phyloP scores from a whole-genome alignment of 2,797 vertebrate species.

The Epinephelus awoara region DNA sequence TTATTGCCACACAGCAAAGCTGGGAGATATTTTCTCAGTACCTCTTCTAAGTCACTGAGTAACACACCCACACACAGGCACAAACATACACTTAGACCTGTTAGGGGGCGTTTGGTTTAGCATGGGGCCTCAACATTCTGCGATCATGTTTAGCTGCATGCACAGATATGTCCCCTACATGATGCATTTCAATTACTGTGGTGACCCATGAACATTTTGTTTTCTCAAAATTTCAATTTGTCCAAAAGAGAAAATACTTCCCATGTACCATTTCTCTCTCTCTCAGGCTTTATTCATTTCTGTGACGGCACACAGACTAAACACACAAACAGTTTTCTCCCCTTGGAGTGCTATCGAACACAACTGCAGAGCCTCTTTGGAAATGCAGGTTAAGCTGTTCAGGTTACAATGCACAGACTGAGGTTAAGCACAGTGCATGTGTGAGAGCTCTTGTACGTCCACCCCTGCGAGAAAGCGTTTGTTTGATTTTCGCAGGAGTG shows the following conservation, averaged over 20 bases:
- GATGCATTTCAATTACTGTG: no score
- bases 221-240: no score
- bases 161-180: background rate
- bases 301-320: background rate
- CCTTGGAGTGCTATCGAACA: background rate
- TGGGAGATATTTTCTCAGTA: background rate
- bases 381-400: constrained; percentile 26
- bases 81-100: background rate
- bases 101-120: background rate
- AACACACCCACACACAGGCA: background rate
- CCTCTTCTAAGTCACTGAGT: background rate
- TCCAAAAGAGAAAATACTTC: background rate
- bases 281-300: background rate
- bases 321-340: background rate
- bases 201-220: no score
- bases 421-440: constrained; percentile 22
- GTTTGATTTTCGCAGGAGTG: background rate
- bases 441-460: constrained; percentile 18
- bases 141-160: background rate
- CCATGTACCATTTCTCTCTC: constrained; percentile 2
- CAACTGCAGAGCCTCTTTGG: constrained; percentile 2
- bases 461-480: background rate
- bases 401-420: constrained; percentile 7
- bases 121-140: background rate
- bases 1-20: background rate